Base-by-base conservation (phyloP, 2,797 vertebrate genomes). In the Gastrophryne carolinensis region DNA sequence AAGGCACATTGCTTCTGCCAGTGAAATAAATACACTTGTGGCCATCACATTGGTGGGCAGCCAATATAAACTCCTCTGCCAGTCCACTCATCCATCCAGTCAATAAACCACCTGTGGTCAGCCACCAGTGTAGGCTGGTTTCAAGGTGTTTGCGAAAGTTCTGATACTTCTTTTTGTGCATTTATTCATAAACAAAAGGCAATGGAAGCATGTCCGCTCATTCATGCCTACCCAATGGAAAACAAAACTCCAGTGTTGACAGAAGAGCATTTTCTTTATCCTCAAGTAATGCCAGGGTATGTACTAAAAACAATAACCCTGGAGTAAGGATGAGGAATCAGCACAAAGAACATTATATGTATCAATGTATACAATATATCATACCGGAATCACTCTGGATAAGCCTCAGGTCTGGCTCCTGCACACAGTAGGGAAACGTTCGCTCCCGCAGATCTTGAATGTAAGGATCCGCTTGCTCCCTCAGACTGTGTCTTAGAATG, bases 311-410 rank as follows among this genome's bases (percentile, higher is more conserved):
- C 61, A 75, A 82, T 82, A 84, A 86, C 65, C 87, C 87, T 84
- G 85, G 89, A 90, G 90, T 91, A 92, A 91, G 89, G 87, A 83
- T 86, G 88, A 90, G 90, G 89, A 90, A 80, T 19, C n/a, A n/a
- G n/a, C n/a, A n/a, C 35, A 39, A 39, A 39, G 35, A 3, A 39
- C 1, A 11, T 3, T 3, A 2, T 0, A 9, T 39, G 11, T 39
- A 39, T 39, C 3, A 4, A 15, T 39, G 8, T 39, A n/a, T 15
- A 13, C n/a, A n/a, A n/a, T n/a, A n/a, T 19, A 47, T 1, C 26
- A 56, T 81, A 99, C 98, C 98, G 88, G 97, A 98, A 84, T 99
- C 98, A 68, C 93, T 93, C 84, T 98, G 96, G 82, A 98, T 92
- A 60, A 98, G 85, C 26, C 93, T 90, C 72, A 94, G 85, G 84